Conservation (phyloP, 2,113 vertebrate species). For the Pogona vitticeps region DNA sequence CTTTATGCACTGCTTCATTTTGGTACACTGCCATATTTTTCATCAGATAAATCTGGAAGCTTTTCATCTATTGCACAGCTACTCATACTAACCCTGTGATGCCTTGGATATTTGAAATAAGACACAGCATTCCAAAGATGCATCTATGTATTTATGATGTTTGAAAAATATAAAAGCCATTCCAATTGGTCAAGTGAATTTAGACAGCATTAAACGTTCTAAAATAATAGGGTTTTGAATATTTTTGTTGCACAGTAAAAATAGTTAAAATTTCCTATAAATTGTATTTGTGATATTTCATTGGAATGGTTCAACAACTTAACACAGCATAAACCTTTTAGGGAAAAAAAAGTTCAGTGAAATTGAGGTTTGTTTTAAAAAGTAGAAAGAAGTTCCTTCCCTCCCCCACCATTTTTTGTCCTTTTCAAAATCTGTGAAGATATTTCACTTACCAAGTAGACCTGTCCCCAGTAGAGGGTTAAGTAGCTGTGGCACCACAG, state of each 20-base stretch:
- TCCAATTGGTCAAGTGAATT: slow-evolving; percentile 38
- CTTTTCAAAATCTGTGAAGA: slow-evolving; percentile 71
- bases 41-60: slow-evolving; percentile 25
- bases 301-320: slow-evolving; percentile 60
- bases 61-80: slow-evolving; percentile 57
- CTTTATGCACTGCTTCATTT: slow-evolving; percentile 33
- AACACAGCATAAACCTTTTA: slow-evolving; percentile 63
- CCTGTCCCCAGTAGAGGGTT: slow-evolving; percentile 85
- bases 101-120: slow-evolving; percentile 61
- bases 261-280: slow-evolving; percentile 35
- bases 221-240: slow-evolving; percentile 25
- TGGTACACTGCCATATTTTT: slow-evolving; percentile 45
- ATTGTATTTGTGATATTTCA: slow-evolving; percentile 36
- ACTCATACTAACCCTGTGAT: slow-evolving; percentile 73
- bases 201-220: slow-evolving; percentile 70
- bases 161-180: slow-evolving; percentile 41
- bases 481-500: slow-evolving; percentile 84
- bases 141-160: slow-evolving; percentile 44
- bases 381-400: slow-evolving; percentile 61
- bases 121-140: slow-evolving; percentile 48
- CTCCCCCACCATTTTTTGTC: slow-evolving; percentile 39
- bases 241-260: neutral
- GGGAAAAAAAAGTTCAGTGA: slow-evolving; percentile 49
- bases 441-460: slow-evolving; percentile 80
- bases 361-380: slow-evolving; percentile 60